Conservation (phyloP, 1,140 invertebrate species). For the Magallana gigas region DNA sequence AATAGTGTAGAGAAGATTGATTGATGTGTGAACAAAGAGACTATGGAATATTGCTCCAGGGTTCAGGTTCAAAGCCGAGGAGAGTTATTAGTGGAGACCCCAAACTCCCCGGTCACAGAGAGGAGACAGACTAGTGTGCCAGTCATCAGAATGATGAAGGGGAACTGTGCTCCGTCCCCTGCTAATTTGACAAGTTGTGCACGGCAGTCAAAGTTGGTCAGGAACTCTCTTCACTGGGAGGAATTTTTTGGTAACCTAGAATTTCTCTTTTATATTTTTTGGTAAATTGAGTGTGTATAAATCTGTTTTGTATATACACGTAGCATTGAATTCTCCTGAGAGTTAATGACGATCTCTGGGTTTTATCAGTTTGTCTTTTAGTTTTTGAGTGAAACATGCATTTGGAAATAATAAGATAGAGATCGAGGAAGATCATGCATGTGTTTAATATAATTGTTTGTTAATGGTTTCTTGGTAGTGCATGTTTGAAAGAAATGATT, state of each 20-base stretch:
- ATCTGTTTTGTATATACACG: too few relatives aligned
- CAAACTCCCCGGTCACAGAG: neutral
- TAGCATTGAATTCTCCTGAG: neutral
- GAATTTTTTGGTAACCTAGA: constrained; percentile 26
- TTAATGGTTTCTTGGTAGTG: neutral
- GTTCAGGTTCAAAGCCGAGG: neutral
- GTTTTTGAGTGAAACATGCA: neutral
- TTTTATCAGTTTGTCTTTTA: neutral
- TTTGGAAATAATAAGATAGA: neutral
- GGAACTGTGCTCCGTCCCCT: neutral
- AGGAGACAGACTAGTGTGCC: neutral
- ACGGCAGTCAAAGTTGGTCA: neutral
- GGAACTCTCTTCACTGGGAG: constrained; percentile 17
- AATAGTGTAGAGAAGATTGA: neutral
- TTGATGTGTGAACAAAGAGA: neutral
- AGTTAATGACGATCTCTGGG: neutral
- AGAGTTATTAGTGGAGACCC: neutral
- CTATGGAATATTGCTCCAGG: constrained; percentile 1
- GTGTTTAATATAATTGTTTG: neutral
- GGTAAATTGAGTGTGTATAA: neutral
- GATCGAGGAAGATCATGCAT: neutral
- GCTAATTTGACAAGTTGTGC: constrained; percentile 30
- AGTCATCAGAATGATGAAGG: neutral
- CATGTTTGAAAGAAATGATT: neutral
- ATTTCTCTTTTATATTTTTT: neutral